Percentiles rank a stretch among this genome's conserved stretches.
phyloP scores from a whole-genome alignment of 2,797 vertebrate genomes.

The Amazonetta brasiliensis region DNA sequence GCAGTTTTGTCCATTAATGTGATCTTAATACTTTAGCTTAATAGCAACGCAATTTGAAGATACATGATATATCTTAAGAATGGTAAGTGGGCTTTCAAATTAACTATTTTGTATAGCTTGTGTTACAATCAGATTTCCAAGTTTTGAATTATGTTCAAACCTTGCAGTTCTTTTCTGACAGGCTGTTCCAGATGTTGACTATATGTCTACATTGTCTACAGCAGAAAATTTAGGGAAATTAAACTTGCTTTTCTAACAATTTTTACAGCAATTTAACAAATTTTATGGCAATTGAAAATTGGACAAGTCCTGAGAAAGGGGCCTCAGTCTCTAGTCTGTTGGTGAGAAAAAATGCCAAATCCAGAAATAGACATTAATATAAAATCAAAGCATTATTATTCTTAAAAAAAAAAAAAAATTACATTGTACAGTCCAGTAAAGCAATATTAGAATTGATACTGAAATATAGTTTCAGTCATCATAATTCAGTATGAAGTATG shows the following conservation, averaged over 20 bases:
- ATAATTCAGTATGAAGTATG: too few relatives aligned
- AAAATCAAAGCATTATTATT: not conserved
- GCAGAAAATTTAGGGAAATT: not conserved
- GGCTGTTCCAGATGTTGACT: not conserved
- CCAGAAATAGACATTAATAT: accelerated
- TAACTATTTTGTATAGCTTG: not conserved
- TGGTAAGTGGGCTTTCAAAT: not conserved
- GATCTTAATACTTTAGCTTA: not conserved
- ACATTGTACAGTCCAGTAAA: accelerated
- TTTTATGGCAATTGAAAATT: not conserved
- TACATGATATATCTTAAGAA: not conserved
- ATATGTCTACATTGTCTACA: not conserved
- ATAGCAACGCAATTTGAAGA: not conserved
- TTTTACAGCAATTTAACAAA: not conserved
- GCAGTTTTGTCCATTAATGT: not conserved
- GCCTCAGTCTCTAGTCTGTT: not conserved
- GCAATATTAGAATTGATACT: not conserved
- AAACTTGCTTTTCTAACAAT: not conserved
- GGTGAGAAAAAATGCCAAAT: not conserved
- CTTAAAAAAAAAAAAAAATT: not conserved
- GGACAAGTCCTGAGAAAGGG: accelerated
- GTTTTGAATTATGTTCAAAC: not conserved
- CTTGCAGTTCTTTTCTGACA: not conserved
- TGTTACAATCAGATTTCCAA: not conserved
- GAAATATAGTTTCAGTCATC: too few relatives aligned